These are phyloP conservation scores for Stenodera caucasica DNA, from an alignment of 2,888 invertebrate species.

Conservation along the genomic window DNA sequence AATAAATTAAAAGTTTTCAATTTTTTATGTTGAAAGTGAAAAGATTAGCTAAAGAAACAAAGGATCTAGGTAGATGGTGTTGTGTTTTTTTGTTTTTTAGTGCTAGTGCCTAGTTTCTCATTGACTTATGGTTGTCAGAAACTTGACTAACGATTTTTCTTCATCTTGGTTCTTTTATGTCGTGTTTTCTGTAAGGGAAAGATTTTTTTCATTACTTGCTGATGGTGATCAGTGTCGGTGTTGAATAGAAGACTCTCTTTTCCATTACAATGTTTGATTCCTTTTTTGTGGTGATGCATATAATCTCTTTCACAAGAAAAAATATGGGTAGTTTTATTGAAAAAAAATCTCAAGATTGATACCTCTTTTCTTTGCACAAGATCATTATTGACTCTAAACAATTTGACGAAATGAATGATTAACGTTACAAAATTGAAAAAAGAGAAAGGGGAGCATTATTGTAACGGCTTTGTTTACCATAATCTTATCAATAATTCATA, in stretches of 20 bases:
- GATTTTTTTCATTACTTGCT: conserved; percentile 23
- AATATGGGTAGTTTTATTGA: neutral
- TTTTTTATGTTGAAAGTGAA: neutral
- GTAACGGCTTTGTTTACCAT: conserved; percentile 16
- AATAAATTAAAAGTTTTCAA: neutral
- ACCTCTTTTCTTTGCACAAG: neutral
- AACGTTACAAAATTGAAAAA: neutral
- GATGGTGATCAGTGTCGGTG: conserved; percentile 24
- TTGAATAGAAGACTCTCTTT: conserved; percentile 11
- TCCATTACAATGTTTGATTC: conserved; percentile 15
- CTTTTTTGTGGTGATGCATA: conserved; percentile 14
- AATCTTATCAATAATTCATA: conserved; percentile 26
- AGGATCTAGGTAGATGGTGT: too few species aligned
- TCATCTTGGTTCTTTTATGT: conserved; percentile 22
- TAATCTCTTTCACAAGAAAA: neutral
- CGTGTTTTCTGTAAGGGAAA: conserved; percentile 13
- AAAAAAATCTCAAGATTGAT: conserved; percentile 7
- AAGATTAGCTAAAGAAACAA: too few species aligned
- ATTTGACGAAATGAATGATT: neutral
- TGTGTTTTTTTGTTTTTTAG: too few species aligned
- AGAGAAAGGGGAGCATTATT: neutral
- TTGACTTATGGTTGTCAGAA: conserved; percentile 20
- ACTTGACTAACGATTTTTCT: conserved; percentile 22
- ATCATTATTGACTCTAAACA: neutral
- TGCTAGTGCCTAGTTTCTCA: neutral